A percentile compares a stretch with the other conserved stretches of the same genome.
phyloP scores from a whole-genome alignment of 2,113 vertebrate species.

The Peromyscus polionotus region DNA sequence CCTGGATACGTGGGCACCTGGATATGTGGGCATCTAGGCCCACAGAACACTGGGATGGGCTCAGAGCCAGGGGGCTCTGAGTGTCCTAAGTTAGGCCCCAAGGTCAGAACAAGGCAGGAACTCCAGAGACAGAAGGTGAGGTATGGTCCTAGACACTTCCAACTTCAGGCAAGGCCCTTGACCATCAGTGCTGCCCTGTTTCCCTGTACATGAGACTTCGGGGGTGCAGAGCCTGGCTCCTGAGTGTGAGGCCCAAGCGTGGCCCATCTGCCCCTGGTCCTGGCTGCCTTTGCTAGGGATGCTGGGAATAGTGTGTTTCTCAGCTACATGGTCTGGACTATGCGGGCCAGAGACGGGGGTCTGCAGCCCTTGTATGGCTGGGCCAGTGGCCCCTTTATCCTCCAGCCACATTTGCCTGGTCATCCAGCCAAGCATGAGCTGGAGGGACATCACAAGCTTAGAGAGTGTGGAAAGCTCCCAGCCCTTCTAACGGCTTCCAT shows the following conservation, averaged over 20 bases:
- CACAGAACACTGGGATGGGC: accelerated
- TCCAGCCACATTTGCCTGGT: neutral
- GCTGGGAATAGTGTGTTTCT: neutral
- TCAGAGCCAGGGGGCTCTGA: accelerated
- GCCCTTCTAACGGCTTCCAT: neutral
- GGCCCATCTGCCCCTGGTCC: accelerated
- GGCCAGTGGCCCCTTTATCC: neutral
- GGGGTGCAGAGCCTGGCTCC: neutral
- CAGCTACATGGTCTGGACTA: too few species aligned
- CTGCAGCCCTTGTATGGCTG: neutral
- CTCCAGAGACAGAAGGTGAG: neutral
- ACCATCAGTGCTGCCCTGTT: neutral
- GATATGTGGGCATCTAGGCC: neutral
- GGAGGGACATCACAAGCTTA: neutral
- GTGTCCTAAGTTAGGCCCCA: neutral
- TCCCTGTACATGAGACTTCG: accelerated
- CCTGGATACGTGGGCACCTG: neutral
- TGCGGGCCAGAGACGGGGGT: too few species aligned
- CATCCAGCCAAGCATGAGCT: accelerated
- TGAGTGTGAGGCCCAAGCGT: accelerated
- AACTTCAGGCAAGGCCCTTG: neutral
- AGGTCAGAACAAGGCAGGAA: neutral
- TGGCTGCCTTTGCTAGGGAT: neutral
- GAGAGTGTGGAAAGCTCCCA: too few species aligned
- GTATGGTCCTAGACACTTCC: accelerated